Base-by-base conservation (phyloP, 2,888 invertebrate species). In the Thecocarcelia acutangulata region DNA sequence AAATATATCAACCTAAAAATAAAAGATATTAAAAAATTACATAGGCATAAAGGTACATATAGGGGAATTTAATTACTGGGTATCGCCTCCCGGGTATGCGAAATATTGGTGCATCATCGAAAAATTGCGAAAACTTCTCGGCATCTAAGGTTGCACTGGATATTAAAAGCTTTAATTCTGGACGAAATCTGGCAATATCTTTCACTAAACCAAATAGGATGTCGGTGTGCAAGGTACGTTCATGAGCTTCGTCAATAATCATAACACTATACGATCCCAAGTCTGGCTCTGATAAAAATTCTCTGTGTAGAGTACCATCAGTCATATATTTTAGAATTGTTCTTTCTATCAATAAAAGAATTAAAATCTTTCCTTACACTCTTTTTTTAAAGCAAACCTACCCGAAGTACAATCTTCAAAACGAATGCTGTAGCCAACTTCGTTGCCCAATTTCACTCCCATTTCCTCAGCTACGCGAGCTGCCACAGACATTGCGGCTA, bases 401-500 rank as follows among this genome's bases (percentile, higher is more conserved):
- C 86, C 86, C 3, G 98, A 98, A 0, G 99, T 99, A 89, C 99
- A 99, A 90, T 99, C 99, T 92, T 99, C 99, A 92, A 99, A 99
- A 86, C 99, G 93, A 87, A 99, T 99, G 84, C 95, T 95, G 86
- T 96, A 96, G 4, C 96, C 95, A 61, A 97, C 97, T 92, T 97
- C 96, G 90, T 96, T 96, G 63, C 99, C 99, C 28, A 99, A 92
- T 91, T 99, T 99, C 0, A 97, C 96, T 84, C 94, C 94, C 97
- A 99, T 97, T 93, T 99, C 99, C 89, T 99, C 97, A 2, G 99
- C 97, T 0, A 99, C 99, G 89, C 99, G 94, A 3, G 98, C 96
- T 19, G 99, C 97, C 21, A 99, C 99, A n/a, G 98, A 98, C 99
- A 99, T 99, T 2, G 99, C 98, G 21, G 99, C 99, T 1, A 99